A percentile compares a stretch with the other conserved stretches of the same genome.
Conservation (phyloP, 2,888 invertebrate species). For the Amphipoea lucens region DNA sequence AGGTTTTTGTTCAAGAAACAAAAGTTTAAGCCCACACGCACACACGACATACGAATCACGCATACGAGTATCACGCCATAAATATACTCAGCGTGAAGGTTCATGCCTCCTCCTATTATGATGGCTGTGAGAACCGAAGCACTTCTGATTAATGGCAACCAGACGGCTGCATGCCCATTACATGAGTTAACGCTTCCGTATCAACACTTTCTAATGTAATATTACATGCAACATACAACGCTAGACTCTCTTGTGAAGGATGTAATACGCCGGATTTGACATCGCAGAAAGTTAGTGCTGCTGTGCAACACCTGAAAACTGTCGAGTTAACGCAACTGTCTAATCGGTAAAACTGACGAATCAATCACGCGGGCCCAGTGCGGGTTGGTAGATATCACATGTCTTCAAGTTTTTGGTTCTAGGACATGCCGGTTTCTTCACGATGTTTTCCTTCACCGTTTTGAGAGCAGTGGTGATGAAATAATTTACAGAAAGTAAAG, state of each 20-base stretch:
- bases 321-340: too few relatives aligned
- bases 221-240: conserved; percentile 4
- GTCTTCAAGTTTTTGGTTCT: too few relatives aligned
- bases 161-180: conserved; percentile 14
- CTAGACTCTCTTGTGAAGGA: not conserved
- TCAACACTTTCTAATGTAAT: conserved; percentile 46
- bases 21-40: not conserved
- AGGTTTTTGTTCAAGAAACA: not conserved
- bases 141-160: conserved; percentile 5
- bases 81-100: not conserved
- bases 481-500: too few relatives aligned
- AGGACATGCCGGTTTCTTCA: too few relatives aligned
- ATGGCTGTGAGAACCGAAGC: conserved; percentile 34
- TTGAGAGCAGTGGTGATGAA: too few relatives aligned
- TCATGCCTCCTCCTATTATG: not conserved
- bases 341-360: too few relatives aligned
- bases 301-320: not conserved
- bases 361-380: too few relatives aligned
- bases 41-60: conserved; percentile 1
- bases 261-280: not conserved
- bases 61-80: not conserved
- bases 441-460: too few relatives aligned
- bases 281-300: not conserved
- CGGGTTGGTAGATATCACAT: too few relatives aligned
- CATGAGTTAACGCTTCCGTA: conserved; percentile 36